Conservation (phyloP, 2,113 vertebrate genomes). For the Cyprinodon tularosa region DNA sequence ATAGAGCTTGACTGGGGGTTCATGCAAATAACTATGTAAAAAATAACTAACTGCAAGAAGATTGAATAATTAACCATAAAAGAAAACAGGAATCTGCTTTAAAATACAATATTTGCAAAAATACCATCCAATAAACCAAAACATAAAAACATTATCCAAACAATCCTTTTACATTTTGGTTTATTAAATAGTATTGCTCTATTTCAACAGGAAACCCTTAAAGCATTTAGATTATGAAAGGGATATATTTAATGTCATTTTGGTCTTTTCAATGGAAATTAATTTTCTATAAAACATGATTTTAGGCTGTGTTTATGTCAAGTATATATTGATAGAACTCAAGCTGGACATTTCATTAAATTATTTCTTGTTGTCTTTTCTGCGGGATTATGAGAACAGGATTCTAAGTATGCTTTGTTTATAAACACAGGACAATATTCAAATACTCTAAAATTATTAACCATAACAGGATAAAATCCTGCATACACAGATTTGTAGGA, state of each 20-base stretch:
- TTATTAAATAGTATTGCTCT: constrained; percentile 18
- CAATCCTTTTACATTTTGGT: neutral
- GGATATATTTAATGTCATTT: neutral
- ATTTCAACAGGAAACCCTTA: constrained; percentile 3
- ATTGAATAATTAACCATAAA: too few relatives aligned
- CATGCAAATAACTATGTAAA: too few relatives aligned
- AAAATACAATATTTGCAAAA: neutral
- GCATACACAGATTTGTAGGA: constrained; percentile 32
- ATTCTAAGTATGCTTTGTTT: constrained; percentile 25
- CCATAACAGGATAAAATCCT: constrained; percentile 20
- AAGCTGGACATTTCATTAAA: constrained; percentile 23
- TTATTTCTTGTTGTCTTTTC: constrained; percentile 5
- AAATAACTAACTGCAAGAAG: too few relatives aligned
- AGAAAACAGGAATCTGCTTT: neutral
- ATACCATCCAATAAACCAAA: neutral
- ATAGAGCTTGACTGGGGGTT: too few relatives aligned
- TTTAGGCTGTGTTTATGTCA: neutral
- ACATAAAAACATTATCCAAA: constrained; percentile 2
- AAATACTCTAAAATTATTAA: constrained; percentile 4
- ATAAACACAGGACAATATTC: constrained; percentile 17
- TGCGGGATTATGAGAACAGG: constrained; percentile 12
- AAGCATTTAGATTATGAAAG: constrained; percentile 2
- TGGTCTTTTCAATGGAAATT: constrained; percentile 8
- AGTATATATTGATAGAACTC: constrained; percentile 13
- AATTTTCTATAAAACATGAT: neutral